Conservation (phyloP, 2,113 vertebrate species). For the Calypte anna region DNA sequence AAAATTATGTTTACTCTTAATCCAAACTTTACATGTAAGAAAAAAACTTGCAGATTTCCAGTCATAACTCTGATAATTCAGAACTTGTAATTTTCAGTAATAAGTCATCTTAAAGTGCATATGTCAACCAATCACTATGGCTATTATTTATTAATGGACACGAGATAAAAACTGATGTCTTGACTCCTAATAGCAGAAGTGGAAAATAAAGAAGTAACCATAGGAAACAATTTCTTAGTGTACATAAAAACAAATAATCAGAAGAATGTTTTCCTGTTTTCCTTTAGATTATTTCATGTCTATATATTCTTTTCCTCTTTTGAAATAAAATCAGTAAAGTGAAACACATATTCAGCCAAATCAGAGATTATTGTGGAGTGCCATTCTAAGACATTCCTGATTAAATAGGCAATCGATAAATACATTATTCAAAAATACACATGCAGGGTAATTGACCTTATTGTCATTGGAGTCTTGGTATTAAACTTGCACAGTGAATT, state of each 20-base stretch:
- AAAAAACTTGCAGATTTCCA: background rate
- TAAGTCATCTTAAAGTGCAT: background rate
- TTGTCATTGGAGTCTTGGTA: background rate
- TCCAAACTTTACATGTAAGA: background rate
- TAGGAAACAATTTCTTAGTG: background rate
- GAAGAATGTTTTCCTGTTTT: background rate
- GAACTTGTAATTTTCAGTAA: background rate
- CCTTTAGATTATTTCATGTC: background rate
- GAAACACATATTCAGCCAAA: background rate
- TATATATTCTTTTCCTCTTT: background rate
- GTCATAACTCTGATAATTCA: background rate
- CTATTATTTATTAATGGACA: background rate
- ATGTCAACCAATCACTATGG: background rate
- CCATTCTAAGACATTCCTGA: background rate
- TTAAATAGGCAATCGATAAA: background rate
- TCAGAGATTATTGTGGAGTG: background rate
- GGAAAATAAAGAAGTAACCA: background rate
- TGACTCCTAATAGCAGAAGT: background rate
- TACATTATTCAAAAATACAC: background rate
- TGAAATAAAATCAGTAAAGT: background rate
- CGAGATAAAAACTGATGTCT: background rate
- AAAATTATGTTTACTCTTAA: background rate
- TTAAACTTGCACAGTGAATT: background rate
- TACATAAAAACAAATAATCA: background rate
- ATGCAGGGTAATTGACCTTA: background rate